Evolutionary conservation across 2,888 invertebrate species (phyloP), one percentile per base, ranked within the genome.

Genomic region (Drosophila paucipuncta): DNA sequence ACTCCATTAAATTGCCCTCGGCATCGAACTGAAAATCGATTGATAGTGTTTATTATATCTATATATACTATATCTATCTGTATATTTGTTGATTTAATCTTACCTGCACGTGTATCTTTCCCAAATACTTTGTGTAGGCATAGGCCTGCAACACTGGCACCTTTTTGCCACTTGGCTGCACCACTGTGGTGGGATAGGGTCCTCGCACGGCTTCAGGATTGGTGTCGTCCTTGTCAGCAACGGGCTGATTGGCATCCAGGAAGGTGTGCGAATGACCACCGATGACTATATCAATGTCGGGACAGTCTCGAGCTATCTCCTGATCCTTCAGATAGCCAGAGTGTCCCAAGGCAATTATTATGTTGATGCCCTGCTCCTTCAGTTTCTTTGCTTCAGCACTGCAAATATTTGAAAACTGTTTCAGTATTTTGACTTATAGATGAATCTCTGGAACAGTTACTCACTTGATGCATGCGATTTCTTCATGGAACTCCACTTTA

Each of bases 251-350:
- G 75, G 95, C 96, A 94, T 97, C 98, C 16, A 98, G 94, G 92
- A 98, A 98, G 0, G 98, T 97, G 91, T 98, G 97, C 0, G 97
- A 97, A 91, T 98, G 98, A 0, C 98, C 98, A 10, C 98, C 98
- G 68, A 98, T 96, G 0, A 98, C 97, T 41, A 98, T 92, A 93
- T 98, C 98, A 16, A 98, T 95, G 28, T 96, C 96, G 18, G 96
- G 96, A 1, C 98, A 97, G 78, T 96, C 94, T 63, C 93, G 93
- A 0, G 97, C 98, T 69, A 98, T 97, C 91, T 95, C 94, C 91
- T 96, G 94, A 91, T 98, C 98, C 80, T 94, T 95, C 1, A 94
- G 94, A 89, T 95, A 97, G 0, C 98, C 98, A 0, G 98, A 97
- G 93, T 98, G 98, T 0, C 98, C 98, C 37, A 98, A 93, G 0